These are phyloP conservation scores for Brachionus calyciflorus DNA, from an alignment of 1,140 invertebrate genomes.

Conservation along the genomic window DNA sequence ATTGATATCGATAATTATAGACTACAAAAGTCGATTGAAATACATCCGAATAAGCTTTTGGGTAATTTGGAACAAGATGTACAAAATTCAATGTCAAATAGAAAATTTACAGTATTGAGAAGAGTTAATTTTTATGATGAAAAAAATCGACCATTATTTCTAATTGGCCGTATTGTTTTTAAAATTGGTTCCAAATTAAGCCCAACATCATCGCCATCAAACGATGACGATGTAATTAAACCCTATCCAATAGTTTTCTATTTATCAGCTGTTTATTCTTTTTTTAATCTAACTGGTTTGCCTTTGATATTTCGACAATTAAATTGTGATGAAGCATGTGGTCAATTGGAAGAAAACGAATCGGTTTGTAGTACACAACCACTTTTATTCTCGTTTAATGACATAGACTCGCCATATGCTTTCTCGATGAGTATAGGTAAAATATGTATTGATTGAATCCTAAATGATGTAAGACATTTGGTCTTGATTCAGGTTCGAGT, in stretches of 20 bases:
- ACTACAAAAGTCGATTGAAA: slow-evolving; percentile 26
- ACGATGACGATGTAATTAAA: neutral
- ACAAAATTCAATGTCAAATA: neutral
- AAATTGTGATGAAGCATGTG: slow-evolving; percentile 71
- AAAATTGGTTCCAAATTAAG: neutral
- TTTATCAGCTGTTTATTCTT: slow-evolving; percentile 70
- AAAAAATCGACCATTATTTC: slow-evolving; percentile 47
- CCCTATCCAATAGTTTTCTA: slow-evolving; percentile 28
- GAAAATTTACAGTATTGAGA: slow-evolving; percentile 10
- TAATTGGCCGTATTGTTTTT: slow-evolving; percentile 55
- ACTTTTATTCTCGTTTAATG: slow-evolving; percentile 87
- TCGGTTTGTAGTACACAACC: slow-evolving; percentile 82
- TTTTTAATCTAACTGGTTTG: slow-evolving; percentile 84
- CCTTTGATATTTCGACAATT: slow-evolving; percentile 45
- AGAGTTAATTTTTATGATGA: slow-evolving; percentile 44
- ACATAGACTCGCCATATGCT: slow-evolving; percentile 69
- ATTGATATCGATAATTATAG: slow-evolving; percentile 25
- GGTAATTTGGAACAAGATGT: neutral
- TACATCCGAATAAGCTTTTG: slow-evolving; percentile 7
- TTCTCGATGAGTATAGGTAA: slow-evolving; percentile 47
- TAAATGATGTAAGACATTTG: slow-evolving; percentile 34
- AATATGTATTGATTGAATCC: slow-evolving; percentile 9
- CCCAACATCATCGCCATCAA: neutral
- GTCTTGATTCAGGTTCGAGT: slow-evolving; percentile 36
- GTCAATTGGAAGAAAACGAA: slow-evolving; percentile 92